phyloP scores from a whole-genome alignment of 2,888 invertebrate genomes.

The Neoaliturus tenellus region DNA sequence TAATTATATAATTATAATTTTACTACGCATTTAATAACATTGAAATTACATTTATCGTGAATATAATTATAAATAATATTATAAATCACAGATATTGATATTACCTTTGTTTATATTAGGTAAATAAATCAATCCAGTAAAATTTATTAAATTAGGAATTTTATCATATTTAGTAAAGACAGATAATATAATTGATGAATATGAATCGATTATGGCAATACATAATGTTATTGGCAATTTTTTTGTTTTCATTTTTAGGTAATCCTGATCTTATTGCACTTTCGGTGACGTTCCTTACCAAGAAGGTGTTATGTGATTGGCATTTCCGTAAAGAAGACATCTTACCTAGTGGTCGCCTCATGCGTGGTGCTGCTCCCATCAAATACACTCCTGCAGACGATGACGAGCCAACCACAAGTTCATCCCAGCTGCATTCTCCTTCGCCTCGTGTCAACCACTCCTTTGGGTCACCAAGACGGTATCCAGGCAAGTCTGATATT shows the following conservation, averaged over 20 bases:
- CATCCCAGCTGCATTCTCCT: neutral
- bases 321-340: slow-evolving; percentile 29
- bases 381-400: neutral
- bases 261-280: slow-evolving; percentile 49
- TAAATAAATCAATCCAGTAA: no score
- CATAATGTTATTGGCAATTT: no score
- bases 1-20: no score
- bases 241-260: slow-evolving; percentile 25
- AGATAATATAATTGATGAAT: no score
- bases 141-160: no score
- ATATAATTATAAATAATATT: no score
- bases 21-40: no score
- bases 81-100: no score
- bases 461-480: neutral
- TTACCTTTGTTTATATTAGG: no score
- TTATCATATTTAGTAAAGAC: no score
- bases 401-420: neutral
- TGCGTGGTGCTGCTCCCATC: slow-evolving; percentile 16
- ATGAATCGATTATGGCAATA: no score
- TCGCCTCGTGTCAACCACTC: neutral
- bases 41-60: no score
- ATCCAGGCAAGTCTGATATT: neutral
- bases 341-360: slow-evolving; percentile 39
- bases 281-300: neutral
- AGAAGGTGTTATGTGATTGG: slow-evolving; percentile 14